Conservation (phyloP, 2,797 vertebrate species). For the Geotrypetes seraphini region DNA sequence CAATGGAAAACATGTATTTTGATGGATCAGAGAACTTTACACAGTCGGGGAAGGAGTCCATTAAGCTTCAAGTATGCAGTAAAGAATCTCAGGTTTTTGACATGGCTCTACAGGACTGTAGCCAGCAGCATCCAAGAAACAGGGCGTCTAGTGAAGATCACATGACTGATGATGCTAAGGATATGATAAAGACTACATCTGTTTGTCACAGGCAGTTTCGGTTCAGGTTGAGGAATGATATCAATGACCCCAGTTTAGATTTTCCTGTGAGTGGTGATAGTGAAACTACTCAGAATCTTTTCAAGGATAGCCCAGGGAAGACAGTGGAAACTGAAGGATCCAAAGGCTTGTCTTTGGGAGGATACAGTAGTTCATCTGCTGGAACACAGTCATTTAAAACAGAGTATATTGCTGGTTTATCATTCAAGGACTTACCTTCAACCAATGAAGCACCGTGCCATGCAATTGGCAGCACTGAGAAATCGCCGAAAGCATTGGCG, state of each 20-base stretch:
- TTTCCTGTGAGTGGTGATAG: constrained; percentile 24
- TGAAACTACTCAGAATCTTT: constrained; percentile 26
- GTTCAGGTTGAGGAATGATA: constrained; percentile 33
- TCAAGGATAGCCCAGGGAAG: constrained; percentile 42
- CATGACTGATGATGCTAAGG: constrained; percentile 42
- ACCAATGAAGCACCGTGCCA: constrained; percentile 45
- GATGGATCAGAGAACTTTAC: constrained; percentile 32
- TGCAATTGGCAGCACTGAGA: constrained; percentile 19
- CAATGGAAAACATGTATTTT: constrained; percentile 35
- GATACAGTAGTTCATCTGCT: constrained; percentile 31
- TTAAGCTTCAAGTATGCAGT: constrained; percentile 55
- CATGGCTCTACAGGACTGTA: constrained; percentile 44
- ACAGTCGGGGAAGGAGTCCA: constrained; percentile 40
- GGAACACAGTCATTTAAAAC: constrained; percentile 24
- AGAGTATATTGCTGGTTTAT: constrained; percentile 11
- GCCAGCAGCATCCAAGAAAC: constrained; percentile 19
- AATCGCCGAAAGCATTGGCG: constrained; percentile 9
- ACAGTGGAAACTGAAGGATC: constrained; percentile 42
- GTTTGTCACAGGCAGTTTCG: constrained; percentile 36
- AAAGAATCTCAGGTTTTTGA: constrained; percentile 60
- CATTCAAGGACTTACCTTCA: constrained; percentile 57
- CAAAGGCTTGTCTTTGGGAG: constrained; percentile 48
- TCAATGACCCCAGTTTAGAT: constrained; percentile 30
- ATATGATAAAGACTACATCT: constrained; percentile 13
- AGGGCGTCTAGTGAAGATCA: constrained; percentile 60